Percentiles rank a stretch among this genome's conserved stretches.
phyloP scores from a whole-genome alignment of 2,797 vertebrate genomes.

The Brachymystax lenok region DNA sequence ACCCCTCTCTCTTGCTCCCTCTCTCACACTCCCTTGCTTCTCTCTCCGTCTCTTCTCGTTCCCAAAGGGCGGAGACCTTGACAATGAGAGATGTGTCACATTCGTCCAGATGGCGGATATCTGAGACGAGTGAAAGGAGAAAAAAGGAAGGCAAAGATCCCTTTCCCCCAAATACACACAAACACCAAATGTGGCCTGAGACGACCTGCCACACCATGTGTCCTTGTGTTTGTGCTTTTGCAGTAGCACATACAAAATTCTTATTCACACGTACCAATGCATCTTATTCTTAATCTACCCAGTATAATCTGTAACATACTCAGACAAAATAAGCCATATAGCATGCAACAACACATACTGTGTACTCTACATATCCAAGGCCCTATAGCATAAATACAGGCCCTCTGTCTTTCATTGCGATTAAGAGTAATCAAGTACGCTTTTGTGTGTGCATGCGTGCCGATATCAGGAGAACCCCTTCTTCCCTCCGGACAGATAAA shows the following conservation, averaged over 20 bases:
- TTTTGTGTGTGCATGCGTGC: not conserved
- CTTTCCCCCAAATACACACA: constrained; percentile 45
- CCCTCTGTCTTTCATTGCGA: not conserved
- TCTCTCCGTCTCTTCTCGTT: constrained; percentile 35
- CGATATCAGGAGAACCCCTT: not conserved
- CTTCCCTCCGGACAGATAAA: not conserved
- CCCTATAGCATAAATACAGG: not conserved
- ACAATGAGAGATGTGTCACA: constrained; percentile 58
- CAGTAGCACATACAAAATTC: no score
- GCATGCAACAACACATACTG: not conserved
- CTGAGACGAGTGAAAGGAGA: constrained; percentile 60
- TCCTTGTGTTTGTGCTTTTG: not conserved
- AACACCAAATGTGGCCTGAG: not conserved
- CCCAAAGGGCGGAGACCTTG: constrained; percentile 56
- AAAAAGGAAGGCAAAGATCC: constrained; percentile 57
- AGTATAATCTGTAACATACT: not conserved
- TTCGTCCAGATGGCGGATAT: constrained; percentile 56
- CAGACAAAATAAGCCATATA: not conserved
- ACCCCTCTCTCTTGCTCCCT: constrained; percentile 20
- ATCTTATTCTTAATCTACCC: not conserved
- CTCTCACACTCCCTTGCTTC: constrained; percentile 35
- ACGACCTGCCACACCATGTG: constrained; percentile 1
- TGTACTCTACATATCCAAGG: not conserved
- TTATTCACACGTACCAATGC: not conserved
- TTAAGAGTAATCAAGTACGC: not conserved